Base-by-base conservation (phyloP, 2,113 vertebrate genomes). In the Bostrychus sinensis region DNA sequence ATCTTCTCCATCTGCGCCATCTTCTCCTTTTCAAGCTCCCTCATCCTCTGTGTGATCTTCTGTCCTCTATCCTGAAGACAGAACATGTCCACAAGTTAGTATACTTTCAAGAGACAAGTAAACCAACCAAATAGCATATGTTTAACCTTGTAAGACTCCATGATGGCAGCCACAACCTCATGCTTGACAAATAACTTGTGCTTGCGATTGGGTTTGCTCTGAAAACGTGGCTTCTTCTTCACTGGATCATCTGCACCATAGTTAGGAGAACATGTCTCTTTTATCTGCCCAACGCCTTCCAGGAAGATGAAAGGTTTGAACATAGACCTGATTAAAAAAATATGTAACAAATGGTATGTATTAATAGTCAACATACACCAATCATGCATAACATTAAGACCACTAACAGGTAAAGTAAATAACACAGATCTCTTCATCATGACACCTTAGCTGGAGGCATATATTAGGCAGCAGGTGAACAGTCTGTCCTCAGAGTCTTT, bases 291-390 rank as follows among this genome's bases (percentile, higher is more conserved):
- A 36, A 92, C 81, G 70, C 91, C 77, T 2, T 92, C 86, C 74
- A 95, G 93, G 87, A 99, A 99, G 87, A 98, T 83, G 83, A 98
- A 98, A 14, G 97, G 97, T 88, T 99, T 99, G 88, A 98, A 98
- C 42, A 98, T 67, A 67, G 97, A 99, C 85, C 97, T 99, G 89
- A 57, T 62, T 19, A 73, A 71, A 45, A 2, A 59, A 36, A 1
- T 2, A 42, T 10, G 13, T 3, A 22, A 0, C 32, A 28, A 32
- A 34, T 53, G 1, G n/a, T 4, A 3, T 20, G 3, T 19, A 23
- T 16, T 34, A 65, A 5, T 23, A 39, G 32, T 38, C 12, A 51
- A n/a, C 36, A 16, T 25, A 0, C n/a, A n/a, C n/a, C n/a, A n/a
- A n/a, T n/a, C n/a, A n/a, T n/a, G n/a, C n/a, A n/a, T n/a, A 41